Evolutionary conservation across 2,797 vertebrate species (phyloP).

Genomic region (Knipowitschia caucasica): DNA sequence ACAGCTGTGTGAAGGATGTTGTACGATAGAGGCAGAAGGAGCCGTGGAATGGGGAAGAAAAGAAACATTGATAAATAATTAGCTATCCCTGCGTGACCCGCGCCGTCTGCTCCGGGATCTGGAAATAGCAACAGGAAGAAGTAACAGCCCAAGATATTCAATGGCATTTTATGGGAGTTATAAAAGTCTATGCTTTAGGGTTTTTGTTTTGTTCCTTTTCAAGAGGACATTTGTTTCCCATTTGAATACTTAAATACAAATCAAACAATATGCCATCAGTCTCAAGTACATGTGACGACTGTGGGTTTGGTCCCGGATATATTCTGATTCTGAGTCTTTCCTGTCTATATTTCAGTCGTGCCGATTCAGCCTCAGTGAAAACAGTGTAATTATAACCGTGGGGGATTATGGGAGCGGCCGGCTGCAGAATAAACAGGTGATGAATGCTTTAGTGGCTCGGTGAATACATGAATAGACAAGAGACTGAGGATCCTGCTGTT

Average conservation of each 20-base stretch:
- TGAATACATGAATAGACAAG: conserved; percentile 48
- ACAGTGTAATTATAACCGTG: conserved; percentile 28
- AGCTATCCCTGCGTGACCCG: conserved; percentile 19
- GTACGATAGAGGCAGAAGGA: conserved; percentile 21
- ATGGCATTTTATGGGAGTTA: too few species aligned
- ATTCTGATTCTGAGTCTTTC: conserved; percentile 9
- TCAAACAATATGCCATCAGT: too few species aligned
- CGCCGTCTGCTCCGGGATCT: conserved; percentile 5
- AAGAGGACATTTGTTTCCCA: too few species aligned
- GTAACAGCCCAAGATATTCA: too few species aligned
- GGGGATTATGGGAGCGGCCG: conserved; percentile 21
- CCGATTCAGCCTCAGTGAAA: conserved; percentile 15
- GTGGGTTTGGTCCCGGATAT: neutral
- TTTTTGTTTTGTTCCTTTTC: too few species aligned
- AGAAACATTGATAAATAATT: conserved; percentile 26
- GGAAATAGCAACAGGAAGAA: conserved; percentile 22
- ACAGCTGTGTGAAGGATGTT: conserved; percentile 27
- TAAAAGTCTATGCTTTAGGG: too few species aligned
- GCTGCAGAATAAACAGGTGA: conserved; percentile 37
- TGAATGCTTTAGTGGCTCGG: conserved; percentile 34
- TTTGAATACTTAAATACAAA: too few species aligned
- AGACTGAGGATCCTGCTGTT: conserved; percentile 13
- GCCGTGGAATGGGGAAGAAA: conserved; percentile 38
- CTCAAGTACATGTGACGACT: too few species aligned
- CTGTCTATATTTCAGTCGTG: conserved; percentile 24